Evolutionary conservation across 2,797 vertebrate species (phyloP).

Genomic region (Coregonus ussuriensis): DNA sequence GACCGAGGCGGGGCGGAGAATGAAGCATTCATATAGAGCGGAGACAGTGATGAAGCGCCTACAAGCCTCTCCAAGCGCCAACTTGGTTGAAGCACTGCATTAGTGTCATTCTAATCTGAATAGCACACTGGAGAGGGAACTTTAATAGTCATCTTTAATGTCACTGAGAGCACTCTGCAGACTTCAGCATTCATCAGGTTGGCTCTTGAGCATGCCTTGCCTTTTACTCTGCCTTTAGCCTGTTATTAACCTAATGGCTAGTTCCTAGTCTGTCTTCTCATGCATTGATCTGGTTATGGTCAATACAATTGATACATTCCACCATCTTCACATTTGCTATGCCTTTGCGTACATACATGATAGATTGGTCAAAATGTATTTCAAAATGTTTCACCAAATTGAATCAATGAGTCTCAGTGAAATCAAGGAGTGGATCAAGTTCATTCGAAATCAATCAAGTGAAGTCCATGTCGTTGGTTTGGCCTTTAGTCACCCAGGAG

Average conservation of each 20-base stretch:
- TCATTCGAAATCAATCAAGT: background rate
- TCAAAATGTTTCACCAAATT: background rate
- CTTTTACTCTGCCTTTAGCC: background rate
- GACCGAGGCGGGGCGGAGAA: background rate
- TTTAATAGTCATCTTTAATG: slow-evolving; percentile 45
- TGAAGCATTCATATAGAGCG: background rate
- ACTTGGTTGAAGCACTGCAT: background rate
- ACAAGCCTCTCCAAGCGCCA: background rate
- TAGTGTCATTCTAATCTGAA: background rate
- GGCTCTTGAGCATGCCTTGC: background rate
- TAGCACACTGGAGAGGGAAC: slow-evolving; percentile 21
- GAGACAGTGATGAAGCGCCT: background rate
- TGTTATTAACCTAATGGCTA: background rate
- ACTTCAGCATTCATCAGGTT: slow-evolving; percentile 17
- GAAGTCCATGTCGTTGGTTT: background rate
- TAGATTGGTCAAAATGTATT: background rate
- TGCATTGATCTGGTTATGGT: background rate
- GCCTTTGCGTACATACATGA: background rate
- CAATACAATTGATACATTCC: background rate
- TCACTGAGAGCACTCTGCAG: slow-evolving; percentile 25
- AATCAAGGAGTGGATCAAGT: background rate
- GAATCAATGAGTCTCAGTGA: background rate
- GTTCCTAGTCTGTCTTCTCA: background rate
- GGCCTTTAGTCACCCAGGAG: background rate
- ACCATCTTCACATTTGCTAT: background rate